phyloP scores from a whole-genome alignment of 2,113 vertebrate species.

The Macquaria ambigua region DNA sequence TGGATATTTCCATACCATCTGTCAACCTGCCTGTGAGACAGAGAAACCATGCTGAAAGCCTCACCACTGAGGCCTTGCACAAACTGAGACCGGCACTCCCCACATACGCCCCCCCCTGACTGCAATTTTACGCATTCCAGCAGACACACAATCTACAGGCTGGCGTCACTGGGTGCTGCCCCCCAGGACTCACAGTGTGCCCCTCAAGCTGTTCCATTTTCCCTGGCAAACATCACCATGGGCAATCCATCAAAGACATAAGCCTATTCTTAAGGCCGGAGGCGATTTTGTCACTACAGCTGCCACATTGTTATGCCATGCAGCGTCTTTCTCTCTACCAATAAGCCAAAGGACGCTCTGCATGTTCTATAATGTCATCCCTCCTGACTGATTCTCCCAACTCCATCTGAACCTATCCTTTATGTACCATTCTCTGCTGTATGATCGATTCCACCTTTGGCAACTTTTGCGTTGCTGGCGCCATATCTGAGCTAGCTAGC shows the following conservation, averaged over 20 bases:
- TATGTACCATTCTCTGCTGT: background rate
- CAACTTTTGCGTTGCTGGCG: background rate
- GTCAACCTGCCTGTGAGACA: conserved; percentile 36
- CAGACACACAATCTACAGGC: conserved; percentile 41
- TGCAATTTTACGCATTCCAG: conserved; percentile 23
- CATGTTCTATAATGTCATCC: background rate
- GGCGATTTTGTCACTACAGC: conserved; percentile 6
- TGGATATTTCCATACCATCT: conserved; percentile 55
- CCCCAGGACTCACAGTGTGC: conserved; percentile 37
- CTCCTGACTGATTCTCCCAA: conserved; percentile 7
- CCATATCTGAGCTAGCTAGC: background rate
- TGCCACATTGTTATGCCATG: conserved; percentile 10
- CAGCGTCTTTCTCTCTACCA: conserved; percentile 16
- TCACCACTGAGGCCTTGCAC: conserved; percentile 3
- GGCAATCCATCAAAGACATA: conserved; percentile 53
- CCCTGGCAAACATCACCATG: conserved; percentile 57
- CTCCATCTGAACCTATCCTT: background rate
- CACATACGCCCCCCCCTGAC: conserved; percentile 24
- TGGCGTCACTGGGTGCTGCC: conserved; percentile 27
- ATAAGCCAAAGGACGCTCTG: background rate
- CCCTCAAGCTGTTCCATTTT: conserved; percentile 66
- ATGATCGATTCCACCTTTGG: background rate
- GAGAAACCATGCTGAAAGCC: conserved; percentile 10
- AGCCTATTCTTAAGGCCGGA: conserved; percentile 24
- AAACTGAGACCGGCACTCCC: conserved; percentile 11